Conservation (phyloP, 2,113 vertebrate species). For the Uria aalge region DNA sequence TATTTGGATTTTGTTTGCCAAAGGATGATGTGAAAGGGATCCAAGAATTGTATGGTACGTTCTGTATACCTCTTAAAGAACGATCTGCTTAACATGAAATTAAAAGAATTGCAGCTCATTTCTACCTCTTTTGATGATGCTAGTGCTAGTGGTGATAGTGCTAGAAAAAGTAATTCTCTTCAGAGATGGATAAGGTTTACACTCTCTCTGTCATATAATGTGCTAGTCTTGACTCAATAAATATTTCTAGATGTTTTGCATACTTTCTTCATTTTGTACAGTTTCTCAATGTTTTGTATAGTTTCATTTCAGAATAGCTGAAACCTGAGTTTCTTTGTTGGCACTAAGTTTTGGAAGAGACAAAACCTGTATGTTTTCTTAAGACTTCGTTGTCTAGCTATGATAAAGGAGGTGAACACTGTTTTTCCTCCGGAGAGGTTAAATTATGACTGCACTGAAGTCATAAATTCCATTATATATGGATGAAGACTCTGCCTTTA, state of each 20-base stretch:
- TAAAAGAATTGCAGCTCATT: neutral
- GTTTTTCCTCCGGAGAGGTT: neutral
- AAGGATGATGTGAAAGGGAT: slow-evolving; percentile 75
- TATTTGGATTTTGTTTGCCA: slow-evolving; percentile 69
- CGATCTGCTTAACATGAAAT: neutral
- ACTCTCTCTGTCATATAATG: neutral
- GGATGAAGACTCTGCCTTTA: neutral
- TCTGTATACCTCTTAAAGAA: neutral
- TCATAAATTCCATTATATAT: neutral
- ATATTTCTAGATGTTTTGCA: neutral
- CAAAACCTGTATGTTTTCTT: neutral
- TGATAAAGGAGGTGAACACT: neutral
- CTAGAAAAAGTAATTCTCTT: slow-evolving; percentile 66
- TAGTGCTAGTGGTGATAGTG: neutral
- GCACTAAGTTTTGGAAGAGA: neutral
- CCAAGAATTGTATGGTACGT: slow-evolving; percentile 71
- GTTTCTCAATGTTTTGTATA: neutral
- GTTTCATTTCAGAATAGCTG: neutral
- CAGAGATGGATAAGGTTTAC: slow-evolving; percentile 44
- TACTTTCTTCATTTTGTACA: neutral
- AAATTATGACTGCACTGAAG: neutral
- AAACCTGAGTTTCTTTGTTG: neutral
- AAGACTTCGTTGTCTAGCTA: neutral
- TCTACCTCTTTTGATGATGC: slow-evolving; percentile 51
- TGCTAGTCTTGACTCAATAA: neutral